A percentile compares a stretch with the other conserved stretches of the same genome.
Evolutionary conservation across 2,113 vertebrate species (phyloP).

Genomic region (Chrysemys picta): DNA sequence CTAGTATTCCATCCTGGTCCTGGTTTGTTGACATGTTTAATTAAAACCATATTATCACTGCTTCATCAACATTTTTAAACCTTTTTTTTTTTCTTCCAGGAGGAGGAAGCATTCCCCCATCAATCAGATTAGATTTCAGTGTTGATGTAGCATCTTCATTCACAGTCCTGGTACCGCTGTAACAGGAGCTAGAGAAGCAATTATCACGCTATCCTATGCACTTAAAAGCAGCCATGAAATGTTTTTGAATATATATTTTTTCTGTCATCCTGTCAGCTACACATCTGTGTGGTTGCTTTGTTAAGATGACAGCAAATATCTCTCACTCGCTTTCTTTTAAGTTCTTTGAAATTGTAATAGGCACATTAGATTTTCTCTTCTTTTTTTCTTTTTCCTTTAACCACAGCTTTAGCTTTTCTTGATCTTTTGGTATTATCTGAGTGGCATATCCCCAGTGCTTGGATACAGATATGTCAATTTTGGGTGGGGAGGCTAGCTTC

Average conservation of each 20-base stretch:
- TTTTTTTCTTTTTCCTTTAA: neutral
- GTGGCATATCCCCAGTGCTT: neutral
- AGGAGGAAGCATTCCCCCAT: neutral
- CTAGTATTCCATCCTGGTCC: neutral
- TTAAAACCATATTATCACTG: neutral
- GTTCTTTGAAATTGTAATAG: conserved; percentile 4
- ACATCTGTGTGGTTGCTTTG: neutral
- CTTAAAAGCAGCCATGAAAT: neutral
- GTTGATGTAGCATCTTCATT: neutral
- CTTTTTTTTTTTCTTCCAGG: neutral
- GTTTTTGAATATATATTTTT: neutral
- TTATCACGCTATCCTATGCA: neutral
- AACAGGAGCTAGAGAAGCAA: neutral
- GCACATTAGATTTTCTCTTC: neutral
- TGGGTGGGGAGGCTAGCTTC: neutral
- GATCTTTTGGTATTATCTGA: neutral
- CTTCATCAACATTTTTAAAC: neutral
- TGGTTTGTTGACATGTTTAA: neutral
- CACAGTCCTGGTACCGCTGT: neutral
- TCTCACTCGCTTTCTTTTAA: neutral
- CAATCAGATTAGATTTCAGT: neutral
- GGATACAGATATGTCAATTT: neutral
- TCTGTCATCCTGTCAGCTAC: neutral
- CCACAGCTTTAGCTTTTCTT: neutral
- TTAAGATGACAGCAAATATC: neutral